phyloP scores from a whole-genome alignment of 2,888 invertebrate genomes.

The Volucella inanis region DNA sequence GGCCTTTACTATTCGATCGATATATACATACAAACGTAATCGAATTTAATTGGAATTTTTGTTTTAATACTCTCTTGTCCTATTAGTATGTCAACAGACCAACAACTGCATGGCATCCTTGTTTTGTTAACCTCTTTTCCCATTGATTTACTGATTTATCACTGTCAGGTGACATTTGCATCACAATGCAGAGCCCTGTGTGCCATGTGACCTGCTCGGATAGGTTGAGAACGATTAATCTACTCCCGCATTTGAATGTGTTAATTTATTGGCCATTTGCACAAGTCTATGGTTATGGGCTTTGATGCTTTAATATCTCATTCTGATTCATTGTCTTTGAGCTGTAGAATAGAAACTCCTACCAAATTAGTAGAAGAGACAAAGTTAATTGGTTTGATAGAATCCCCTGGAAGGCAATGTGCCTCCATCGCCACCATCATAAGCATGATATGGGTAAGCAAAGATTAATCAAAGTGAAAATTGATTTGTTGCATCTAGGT shows the following conservation, averaged over 20 bases:
- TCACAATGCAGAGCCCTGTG: conserved; percentile 1
- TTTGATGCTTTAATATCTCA: neutral
- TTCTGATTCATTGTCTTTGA: neutral
- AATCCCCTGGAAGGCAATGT: neutral
- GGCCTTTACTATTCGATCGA: neutral
- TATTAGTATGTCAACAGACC: too few relatives aligned
- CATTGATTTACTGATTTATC: conserved; percentile 33
- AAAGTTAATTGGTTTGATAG: conserved; percentile 13
- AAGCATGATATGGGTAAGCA: neutral
- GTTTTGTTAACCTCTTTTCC: neutral
- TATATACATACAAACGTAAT: neutral
- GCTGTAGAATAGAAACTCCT: conserved; percentile 1
- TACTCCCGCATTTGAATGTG: conserved; percentile 22
- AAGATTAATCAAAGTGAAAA: conserved; percentile 38
- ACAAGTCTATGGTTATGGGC: neutral
- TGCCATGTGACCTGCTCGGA: conserved; percentile 30
- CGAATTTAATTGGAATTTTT: conserved; percentile 19
- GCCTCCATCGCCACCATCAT: neutral
- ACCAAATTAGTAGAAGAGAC: conserved; percentile 3
- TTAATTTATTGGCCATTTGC: conserved; percentile 48
- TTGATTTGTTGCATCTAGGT: conserved; percentile 51
- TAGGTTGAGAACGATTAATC: conserved; percentile 42
- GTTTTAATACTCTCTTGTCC: neutral
- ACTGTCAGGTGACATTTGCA: conserved; percentile 37
- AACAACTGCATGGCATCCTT: neutral